These are phyloP conservation scores for Aspidiotus destructor DNA, from an alignment of 2,888 invertebrate species.

Conservation along the genomic window DNA sequence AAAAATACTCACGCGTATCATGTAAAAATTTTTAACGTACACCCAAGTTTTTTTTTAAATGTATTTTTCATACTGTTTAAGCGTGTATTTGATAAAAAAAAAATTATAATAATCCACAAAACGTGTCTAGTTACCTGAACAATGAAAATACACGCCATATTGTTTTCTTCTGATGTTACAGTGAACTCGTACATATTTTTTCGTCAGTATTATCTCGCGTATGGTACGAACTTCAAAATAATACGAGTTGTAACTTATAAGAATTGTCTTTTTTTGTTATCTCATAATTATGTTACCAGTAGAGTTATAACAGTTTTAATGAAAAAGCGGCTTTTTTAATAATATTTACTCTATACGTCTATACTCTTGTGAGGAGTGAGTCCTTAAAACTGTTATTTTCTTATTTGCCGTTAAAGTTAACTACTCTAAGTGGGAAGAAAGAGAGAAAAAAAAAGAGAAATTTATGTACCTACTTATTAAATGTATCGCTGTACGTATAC, in stretches of 20 bases:
- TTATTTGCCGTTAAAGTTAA: neutral
- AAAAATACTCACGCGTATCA: no score
- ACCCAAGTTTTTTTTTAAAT: no score
- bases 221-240: neutral
- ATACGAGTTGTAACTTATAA: neutral
- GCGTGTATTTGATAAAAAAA: no score
- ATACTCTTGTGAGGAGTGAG: neutral
- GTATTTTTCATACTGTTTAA: no score
- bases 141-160: neutral
- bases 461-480: neutral
- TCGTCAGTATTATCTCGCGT: no score
- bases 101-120: neutral
- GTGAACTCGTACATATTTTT: neutral
- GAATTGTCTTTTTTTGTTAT: conserved; percentile 13
- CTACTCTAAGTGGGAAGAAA: neutral
- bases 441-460: neutral
- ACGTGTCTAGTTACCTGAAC: neutral
- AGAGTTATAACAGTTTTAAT: conserved; percentile 5
- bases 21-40: no score
- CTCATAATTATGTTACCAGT: conserved; percentile 11
- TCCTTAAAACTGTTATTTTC: neutral
- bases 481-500: no score
- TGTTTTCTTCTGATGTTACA: neutral
- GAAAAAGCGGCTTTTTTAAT: neutral
- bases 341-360: no score